Evolutionary conservation across 2,797 vertebrate species (phyloP), one percentile per base, ranked within the genome.

Genomic region (Notamacropus eugenii): DNA sequence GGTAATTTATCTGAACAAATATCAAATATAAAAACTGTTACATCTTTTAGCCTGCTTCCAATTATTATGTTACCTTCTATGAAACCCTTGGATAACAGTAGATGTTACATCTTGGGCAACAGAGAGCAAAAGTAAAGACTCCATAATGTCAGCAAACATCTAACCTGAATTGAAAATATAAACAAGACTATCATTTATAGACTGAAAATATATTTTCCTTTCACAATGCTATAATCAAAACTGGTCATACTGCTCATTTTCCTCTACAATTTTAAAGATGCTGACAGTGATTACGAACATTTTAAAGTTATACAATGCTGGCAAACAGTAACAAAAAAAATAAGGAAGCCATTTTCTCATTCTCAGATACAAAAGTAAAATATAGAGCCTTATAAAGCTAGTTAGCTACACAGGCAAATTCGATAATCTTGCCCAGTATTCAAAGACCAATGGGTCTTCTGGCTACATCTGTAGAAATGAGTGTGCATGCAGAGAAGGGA

Each of bases 51-150:
- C 59, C 50, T 93, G 92, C 94, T 59, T 87, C 40, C 87, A 97
- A 93, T 97, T 96, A 95, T 95, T 58, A 46, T 22, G 59, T 95
- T 57, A 90, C 13, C 95, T 98, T 96, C 91, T 95, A n/a, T n/a
- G 14, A 96, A 97, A 24, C 0, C 59, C 10, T 55, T 95, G 52
- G 50, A 96, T 74, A 96, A 4, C 46, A 90, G 3, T 4, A 92
- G 58, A 94, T 24, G 11, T 9, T 94, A 59, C 90, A 96, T 94
- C 24, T 94, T 94, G 92, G 19, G 54, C 56, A 50, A 62, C 54
- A n/a, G 1, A 54, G 29, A n/a, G 16, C 56, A 94, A 67, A 95
- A 58, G n/a, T 62, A 4, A 96, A 92, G 2, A 90, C n/a, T 67
- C 34, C 55, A 67, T 93, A 92, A 92, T 91, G 27, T 62, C 54